phyloP scores from a whole-genome alignment of 2,113 vertebrate species.

The Sander vitreus region DNA sequence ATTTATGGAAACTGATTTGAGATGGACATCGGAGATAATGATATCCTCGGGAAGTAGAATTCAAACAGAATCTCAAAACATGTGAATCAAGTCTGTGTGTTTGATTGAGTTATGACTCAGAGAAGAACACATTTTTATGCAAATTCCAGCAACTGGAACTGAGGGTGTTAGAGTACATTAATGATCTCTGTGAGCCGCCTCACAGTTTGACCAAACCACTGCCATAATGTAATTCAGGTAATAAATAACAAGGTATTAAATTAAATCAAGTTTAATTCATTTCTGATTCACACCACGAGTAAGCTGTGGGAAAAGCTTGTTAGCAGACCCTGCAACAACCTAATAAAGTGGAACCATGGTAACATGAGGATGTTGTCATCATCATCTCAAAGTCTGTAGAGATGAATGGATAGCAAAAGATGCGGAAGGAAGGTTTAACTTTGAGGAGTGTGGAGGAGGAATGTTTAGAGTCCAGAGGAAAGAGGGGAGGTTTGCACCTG shows the following conservation, averaged over 20 bases:
- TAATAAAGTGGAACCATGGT: constrained; percentile 4
- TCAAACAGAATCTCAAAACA: neutral
- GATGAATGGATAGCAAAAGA: neutral
- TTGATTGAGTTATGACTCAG: neutral
- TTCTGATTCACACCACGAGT: neutral
- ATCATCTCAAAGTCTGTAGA: neutral
- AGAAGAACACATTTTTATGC: neutral
- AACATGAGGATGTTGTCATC: neutral
- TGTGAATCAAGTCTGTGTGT: neutral
- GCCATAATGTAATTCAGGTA: neutral
- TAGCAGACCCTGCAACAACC: neutral
- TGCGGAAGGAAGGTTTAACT: neutral
- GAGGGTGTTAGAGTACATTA: neutral
- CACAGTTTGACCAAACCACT: neutral
- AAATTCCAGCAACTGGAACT: neutral
- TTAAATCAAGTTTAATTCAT: neutral
- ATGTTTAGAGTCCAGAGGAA: neutral
- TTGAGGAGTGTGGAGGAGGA: neutral
- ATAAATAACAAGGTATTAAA: too few species aligned
- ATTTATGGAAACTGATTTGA: neutral
- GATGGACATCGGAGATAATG: neutral
- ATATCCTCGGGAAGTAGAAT: neutral
- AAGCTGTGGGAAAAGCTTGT: neutral
- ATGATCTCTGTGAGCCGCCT: neutral
- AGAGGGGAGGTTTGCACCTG: neutral